Evolutionary conservation across 2,797 vertebrate species (phyloP).

Genomic region (Anguilla anguilla): DNA sequence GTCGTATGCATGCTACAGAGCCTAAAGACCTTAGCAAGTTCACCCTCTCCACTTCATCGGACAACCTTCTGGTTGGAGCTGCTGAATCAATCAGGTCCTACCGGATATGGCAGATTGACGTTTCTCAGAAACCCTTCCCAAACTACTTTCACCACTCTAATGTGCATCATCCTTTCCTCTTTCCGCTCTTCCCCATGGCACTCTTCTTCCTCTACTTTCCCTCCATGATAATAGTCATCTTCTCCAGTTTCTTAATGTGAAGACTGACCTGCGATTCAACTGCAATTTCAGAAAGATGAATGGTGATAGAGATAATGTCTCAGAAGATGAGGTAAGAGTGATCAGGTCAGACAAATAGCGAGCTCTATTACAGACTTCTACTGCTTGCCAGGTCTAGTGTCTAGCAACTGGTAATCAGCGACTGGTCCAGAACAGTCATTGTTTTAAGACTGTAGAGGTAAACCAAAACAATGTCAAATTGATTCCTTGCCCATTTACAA

Average conservation of each 20-base stretch:
- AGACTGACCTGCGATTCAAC: neutral
- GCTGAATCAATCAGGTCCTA: constrained; percentile 10
- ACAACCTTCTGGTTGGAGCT: neutral
- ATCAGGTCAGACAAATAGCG: neutral
- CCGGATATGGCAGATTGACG: neutral
- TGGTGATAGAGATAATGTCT: neutral
- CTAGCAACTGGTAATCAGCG: constrained; percentile 63
- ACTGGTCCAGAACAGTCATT: constrained; percentile 68
- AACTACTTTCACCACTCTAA: neutral
- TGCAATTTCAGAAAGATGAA: constrained; percentile 1
- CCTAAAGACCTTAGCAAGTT: neutral
- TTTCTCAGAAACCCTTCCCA: constrained; percentile 44
- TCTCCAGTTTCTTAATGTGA: neutral
- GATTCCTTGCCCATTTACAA: neutral
- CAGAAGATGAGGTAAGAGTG: neutral
- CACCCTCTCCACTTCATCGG: neutral
- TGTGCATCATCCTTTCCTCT: neutral
- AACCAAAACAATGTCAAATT: constrained; percentile 58
- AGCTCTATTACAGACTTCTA: neutral
- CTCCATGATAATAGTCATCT: neutral
- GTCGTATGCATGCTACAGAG: neutral
- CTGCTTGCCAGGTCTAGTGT: constrained; percentile 60
- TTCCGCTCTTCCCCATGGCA: neutral
- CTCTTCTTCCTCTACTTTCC: neutral
- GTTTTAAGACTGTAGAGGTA: constrained; percentile 68